Evolutionary conservation across 2,888 invertebrate species (phyloP).

Genomic region (Zonitis immaculata): DNA sequence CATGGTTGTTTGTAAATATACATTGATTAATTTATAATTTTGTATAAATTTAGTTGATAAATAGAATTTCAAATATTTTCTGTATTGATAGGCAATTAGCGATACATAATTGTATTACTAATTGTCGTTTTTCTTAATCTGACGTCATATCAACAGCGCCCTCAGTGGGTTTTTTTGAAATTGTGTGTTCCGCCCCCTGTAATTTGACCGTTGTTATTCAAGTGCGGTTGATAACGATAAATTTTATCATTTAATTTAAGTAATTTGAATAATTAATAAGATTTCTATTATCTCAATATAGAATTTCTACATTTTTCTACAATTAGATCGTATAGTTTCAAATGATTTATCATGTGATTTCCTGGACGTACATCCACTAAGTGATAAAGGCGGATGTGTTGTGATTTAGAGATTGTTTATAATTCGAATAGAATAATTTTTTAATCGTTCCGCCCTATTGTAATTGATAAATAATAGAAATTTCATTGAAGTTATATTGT

Average conservation of each 20-base stretch:
- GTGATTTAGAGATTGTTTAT: slow-evolving; percentile 15
- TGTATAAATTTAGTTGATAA: too few species aligned
- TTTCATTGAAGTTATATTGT: slow-evolving; percentile 28
- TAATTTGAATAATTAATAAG: too few species aligned
- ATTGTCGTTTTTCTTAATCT: background rate
- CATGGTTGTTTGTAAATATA: too few species aligned
- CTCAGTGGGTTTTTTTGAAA: slow-evolving; percentile 9
- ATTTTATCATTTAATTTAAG: too few species aligned
- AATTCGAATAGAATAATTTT: slow-evolving; percentile 3
- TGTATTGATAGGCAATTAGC: background rate
- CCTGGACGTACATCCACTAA: background rate
- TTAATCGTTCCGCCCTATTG: slow-evolving; percentile 27
- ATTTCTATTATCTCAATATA: too few species aligned
- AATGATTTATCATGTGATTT: slow-evolving; percentile 1
- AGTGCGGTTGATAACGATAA: slow-evolving; percentile 12
- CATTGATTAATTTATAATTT: background rate
- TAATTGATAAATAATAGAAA: slow-evolving; percentile 16
- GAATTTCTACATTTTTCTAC: slow-evolving; percentile 2
- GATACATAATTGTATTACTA: background rate
- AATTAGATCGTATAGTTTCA: background rate
- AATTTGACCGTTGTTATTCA: slow-evolving; percentile 15
- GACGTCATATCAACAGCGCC: slow-evolving; percentile 7
- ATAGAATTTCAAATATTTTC: too few species aligned
- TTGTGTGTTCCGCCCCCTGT: slow-evolving; percentile 17
- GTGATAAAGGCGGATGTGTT: slow-evolving; percentile 1